Evolutionary conservation across 2,888 invertebrate genomes (phyloP).

Genomic region (Archips crataeganus): DNA sequence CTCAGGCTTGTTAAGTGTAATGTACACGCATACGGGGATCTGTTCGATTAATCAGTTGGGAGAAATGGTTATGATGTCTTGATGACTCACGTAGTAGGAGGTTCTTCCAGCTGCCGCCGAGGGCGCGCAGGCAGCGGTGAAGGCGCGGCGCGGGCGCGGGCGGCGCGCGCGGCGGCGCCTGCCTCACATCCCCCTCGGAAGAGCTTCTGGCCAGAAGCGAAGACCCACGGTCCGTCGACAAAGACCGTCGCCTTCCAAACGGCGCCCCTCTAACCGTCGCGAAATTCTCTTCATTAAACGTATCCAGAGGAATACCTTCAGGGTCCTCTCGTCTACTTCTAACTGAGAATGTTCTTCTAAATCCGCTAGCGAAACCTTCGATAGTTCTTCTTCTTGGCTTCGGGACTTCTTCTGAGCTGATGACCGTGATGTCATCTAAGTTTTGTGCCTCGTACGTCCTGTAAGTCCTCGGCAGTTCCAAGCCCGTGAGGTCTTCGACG

Average conservation of each 20-base stretch:
- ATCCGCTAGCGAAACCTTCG: conserved; percentile 77
- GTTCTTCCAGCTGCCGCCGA: conserved; percentile 93
- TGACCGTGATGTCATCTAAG: conserved; percentile 78
- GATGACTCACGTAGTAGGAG: conserved; percentile 90
- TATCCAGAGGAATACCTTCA: conserved; percentile 77
- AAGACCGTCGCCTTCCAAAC: conserved; percentile 76
- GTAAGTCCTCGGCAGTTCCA: conserved; percentile 65
- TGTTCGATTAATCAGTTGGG: conserved; percentile 16
- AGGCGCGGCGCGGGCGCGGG: conserved; percentile 80
- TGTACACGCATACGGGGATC: conserved; percentile 5
- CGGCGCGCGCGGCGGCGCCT: conserved; percentile 69
- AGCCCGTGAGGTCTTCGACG: conserved; percentile 74
- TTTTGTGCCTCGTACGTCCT: conserved; percentile 66
- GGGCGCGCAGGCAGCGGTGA: conserved; percentile 90
- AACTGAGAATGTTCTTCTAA: conserved; percentile 78
- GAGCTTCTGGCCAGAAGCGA: conserved; percentile 87
- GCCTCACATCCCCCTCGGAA: conserved; percentile 89
- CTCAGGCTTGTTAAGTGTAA: conserved; percentile 12
- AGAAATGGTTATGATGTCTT: conserved; percentile 53
- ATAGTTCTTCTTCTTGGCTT: conserved; percentile 74
- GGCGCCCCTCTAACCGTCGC: conserved; percentile 79
- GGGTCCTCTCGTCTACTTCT: conserved; percentile 71
- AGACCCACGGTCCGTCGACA: conserved; percentile 81
- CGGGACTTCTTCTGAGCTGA: conserved; percentile 79
- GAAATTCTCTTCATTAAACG: conserved; percentile 74